Percentiles rank a stretch among this genome's conserved stretches.
phyloP scores from a whole-genome alignment of 2,797 vertebrate species.

The Enteromius afrohamiltoni region DNA sequence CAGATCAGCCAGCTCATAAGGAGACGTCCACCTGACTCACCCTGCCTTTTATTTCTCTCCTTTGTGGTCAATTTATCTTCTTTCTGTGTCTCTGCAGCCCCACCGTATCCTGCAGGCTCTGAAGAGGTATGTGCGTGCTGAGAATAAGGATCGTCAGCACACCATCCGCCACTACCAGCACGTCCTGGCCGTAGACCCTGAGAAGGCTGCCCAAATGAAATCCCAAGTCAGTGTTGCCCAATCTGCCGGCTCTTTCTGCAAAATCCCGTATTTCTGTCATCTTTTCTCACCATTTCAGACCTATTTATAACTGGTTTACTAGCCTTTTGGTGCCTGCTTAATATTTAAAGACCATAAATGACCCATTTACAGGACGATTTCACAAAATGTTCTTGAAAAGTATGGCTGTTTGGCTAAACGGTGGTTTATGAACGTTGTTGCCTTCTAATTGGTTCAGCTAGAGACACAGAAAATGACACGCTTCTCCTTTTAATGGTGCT shows the following conservation, averaged over 20 bases:
- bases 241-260: not conserved
- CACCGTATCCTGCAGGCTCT: slow-evolving; percentile 94
- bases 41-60: slow-evolving; percentile 21
- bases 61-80: slow-evolving; percentile 31
- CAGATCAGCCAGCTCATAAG: slow-evolving; percentile 21
- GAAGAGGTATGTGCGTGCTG: slow-evolving; percentile 89
- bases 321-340: not conserved
- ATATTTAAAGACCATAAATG: not conserved
- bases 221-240: slow-evolving; percentile 84
- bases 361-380: not conserved
- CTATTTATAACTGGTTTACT: not conserved
- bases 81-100: slow-evolving; percentile 75
- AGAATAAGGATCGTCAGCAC: slow-evolving; percentile 97
- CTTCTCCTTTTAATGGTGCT: not conserved
- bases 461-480: not conserved
- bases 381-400: not conserved
- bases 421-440: not conserved
- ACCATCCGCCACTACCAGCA: slow-evolving; percentile 97
- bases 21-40: slow-evolving; percentile 2
- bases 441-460: not conserved
- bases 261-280: not conserved
- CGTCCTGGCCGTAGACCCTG: slow-evolving; percentile 93
- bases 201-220: slow-evolving; percentile 98
- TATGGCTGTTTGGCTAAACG: too few species aligned
- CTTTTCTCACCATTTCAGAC: not conserved